Base-by-base conservation (phyloP, 2,113 vertebrate genomes). In the Genyomyrus donnyi region DNA sequence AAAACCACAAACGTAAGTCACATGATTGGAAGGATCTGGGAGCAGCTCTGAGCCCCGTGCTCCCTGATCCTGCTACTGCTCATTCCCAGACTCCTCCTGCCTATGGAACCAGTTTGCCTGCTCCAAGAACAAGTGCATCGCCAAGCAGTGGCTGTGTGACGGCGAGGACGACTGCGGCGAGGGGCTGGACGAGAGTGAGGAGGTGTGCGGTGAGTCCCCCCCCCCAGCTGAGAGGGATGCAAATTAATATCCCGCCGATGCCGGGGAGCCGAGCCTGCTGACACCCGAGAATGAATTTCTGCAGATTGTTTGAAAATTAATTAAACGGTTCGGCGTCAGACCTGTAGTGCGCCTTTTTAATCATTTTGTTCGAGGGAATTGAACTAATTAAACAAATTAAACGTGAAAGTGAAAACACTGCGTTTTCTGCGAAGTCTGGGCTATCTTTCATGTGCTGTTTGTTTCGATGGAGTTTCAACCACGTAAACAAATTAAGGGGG, bases 61-160 rank as follows among this genome's bases (percentile, higher is more conserved):
- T n/a, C 21, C 19, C 19, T 85, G 83, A 48, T 46, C 21, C 39
- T 10, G 10, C 62, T 70, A 9, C 27, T 3, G 0, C 45, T 89
- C 77, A 42, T 46, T 42, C 45, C 0, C 53, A 98, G 97, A 96
- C 94, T 97, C 97, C 0, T 96, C 96, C n/a, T 98, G 97, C 56
- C 95, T 96, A 0, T 97, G 96, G 97, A 96, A 96, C 89, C 96
- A 98, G 0, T 97, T 98, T 94, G 96, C 97, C 70, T 98, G 97
- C 93, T 96, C 97, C 89, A 93, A 95, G 84, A 93, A 95, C 87
- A 97, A 97, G 85, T 98, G 97, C 90, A 97, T 98, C 90, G 96
- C 97, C 35, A 96, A 93, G 89, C 96, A 97, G 53, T 98, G 97
- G 97, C 91, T 94, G 11, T 98, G 97, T 90, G 97, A 98, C 27